Conservation (phyloP, 2,888 invertebrate genomes). For the Atrina japonica region DNA sequence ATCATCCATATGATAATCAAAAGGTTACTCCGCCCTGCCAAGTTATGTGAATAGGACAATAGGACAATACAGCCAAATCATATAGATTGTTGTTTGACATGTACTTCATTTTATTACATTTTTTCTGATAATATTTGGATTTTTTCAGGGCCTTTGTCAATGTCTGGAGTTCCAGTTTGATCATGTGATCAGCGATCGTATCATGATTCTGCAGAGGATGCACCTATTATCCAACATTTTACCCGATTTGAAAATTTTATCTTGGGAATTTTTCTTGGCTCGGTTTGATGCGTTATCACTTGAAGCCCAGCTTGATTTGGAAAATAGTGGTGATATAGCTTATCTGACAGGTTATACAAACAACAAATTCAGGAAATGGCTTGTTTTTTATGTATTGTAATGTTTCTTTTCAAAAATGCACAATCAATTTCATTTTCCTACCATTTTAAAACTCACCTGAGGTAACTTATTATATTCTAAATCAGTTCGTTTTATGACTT, state of each 20-base stretch:
- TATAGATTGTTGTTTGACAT: too few species aligned
- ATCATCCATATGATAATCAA: too few species aligned
- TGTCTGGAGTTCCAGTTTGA: conserved; percentile 99
- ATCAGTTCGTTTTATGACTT: too few species aligned
- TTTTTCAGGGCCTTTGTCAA: conserved; percentile 86
- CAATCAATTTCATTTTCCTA: too few species aligned
- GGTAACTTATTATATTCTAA: too few species aligned
- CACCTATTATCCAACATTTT: conserved; percentile 96
- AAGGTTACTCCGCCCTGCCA: too few species aligned
- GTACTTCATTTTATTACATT: too few species aligned
- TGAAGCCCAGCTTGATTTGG: conserved; percentile 95
- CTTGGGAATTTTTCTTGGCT: conserved; percentile 99
- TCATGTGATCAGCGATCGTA: conserved; percentile 96
- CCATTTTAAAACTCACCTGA: too few species aligned
- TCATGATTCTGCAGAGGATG: conserved; percentile 96
- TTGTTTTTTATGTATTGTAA: conserved; percentile 5
- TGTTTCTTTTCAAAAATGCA: too few species aligned
- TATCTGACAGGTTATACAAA: conserved; percentile 87
- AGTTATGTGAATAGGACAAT: too few species aligned
- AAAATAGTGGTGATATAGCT: conserved; percentile 87
- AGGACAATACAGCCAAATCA: too few species aligned
- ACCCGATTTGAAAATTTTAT: conserved; percentile 92
- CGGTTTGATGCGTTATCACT: conserved; percentile 96
- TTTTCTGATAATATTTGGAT: too few species aligned
- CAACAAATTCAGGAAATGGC: conserved; percentile 21